A percentile compares a stretch with the other conserved stretches of the same genome.
Conservation (phyloP, 2,797 vertebrate genomes). For the Urophycis tenuis region DNA sequence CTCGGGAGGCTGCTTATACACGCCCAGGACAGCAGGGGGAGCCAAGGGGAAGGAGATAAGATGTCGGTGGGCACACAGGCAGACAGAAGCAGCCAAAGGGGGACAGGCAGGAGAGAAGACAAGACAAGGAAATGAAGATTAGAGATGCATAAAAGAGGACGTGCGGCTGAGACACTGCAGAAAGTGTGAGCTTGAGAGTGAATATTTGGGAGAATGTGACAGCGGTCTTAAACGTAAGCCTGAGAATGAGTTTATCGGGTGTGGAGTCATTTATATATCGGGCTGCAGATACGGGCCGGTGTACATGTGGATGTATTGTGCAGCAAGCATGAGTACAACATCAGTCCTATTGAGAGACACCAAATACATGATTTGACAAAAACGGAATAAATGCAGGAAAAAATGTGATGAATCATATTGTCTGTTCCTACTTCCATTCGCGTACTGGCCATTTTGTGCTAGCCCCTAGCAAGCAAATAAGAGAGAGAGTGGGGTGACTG, state of each 20-base stretch:
- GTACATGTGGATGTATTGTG: not conserved
- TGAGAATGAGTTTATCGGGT: not conserved
- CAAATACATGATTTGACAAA: slow-evolving; percentile 3
- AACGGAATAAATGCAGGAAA: not conserved
- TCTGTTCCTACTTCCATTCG: slow-evolving; percentile 7
- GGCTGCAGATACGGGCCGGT: not conserved
- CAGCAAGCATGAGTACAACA: not conserved
- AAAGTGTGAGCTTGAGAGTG: slow-evolving; percentile 53
- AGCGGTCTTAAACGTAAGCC: slow-evolving; percentile 5
- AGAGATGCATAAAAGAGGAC: slow-evolving; percentile 73
- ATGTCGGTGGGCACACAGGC: slow-evolving; percentile 53
- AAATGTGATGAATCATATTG: not conserved
- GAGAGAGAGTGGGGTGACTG: slow-evolving; percentile 1
- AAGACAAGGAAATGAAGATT: slow-evolving; percentile 73
- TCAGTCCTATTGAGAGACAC: not conserved
- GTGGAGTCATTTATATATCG: not conserved
- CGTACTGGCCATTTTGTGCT: slow-evolving; percentile 31
- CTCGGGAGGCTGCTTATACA: slow-evolving; percentile 85
- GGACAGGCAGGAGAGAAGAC: slow-evolving; percentile 66
- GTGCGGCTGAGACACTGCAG: slow-evolving; percentile 62
- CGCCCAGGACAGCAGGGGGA: slow-evolving; percentile 73
- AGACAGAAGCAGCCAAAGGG: slow-evolving; percentile 68
- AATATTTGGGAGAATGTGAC: slow-evolving; percentile 33
- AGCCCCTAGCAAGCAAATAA: not conserved
- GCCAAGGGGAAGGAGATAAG: slow-evolving; percentile 70